A percentile compares a stretch with the other conserved stretches of the same genome.
phyloP scores from a whole-genome alignment of 2,888 invertebrate species.

The Macrosiphum euphorbiae region DNA sequence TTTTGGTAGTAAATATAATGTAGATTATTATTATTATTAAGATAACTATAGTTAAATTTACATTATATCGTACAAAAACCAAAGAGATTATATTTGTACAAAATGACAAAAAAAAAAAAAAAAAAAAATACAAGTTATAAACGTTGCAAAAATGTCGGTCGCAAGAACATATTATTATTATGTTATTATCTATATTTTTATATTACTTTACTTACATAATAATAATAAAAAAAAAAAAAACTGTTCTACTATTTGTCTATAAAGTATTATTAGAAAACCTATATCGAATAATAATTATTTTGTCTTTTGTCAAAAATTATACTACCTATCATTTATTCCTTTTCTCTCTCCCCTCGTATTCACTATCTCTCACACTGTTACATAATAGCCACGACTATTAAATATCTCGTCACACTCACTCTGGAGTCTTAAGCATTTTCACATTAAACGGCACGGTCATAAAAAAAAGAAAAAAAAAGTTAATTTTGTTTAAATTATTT shows the following conservation, averaged over 20 bases:
- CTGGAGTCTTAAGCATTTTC: constrained; percentile 30
- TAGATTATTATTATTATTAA: constrained; percentile 52
- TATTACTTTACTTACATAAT: constrained; percentile 48
- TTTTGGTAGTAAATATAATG: constrained; percentile 61
- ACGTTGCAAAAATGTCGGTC: constrained; percentile 40
- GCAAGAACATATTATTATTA: not conserved
- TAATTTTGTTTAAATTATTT: constrained; percentile 52
- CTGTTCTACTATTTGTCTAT: constrained; percentile 52
- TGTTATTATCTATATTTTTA: constrained; percentile 16
- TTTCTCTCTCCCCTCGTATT: constrained; percentile 19
- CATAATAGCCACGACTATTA: not conserved
- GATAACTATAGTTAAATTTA: constrained; percentile 56
- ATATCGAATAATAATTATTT: constrained; percentile 40
- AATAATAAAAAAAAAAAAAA: constrained; percentile 38
- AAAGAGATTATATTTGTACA: constrained; percentile 54
- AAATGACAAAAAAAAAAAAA: constrained; percentile 22
- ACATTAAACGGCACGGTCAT: constrained; percentile 15
- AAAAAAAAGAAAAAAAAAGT: constrained; percentile 16
- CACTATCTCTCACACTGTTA: not conserved
- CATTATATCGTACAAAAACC: constrained; percentile 61
- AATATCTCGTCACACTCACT: not conserved
- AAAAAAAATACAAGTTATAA: constrained; percentile 35
- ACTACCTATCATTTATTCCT: constrained; percentile 38
- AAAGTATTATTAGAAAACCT: constrained; percentile 32
- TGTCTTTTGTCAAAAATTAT: constrained; percentile 60